Percentiles rank a stretch among this genome's conserved stretches.
Conservation (phyloP, 30 jellyfish, hydroid and myxozoan genomes). For the Mastigias papua region DNA sequence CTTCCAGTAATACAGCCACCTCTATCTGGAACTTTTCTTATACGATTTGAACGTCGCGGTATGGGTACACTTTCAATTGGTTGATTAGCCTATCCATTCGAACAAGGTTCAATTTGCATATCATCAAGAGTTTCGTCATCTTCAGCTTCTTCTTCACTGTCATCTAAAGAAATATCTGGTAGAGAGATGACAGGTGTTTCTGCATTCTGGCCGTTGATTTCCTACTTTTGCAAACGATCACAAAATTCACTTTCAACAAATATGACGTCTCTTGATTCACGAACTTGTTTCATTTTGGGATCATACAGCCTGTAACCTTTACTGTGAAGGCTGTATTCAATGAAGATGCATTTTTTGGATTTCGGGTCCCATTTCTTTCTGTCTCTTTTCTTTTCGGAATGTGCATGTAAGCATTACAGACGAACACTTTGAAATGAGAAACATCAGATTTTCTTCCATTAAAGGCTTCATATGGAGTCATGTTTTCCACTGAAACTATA, state of each 20-base stretch:
- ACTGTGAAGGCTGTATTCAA: slow-evolving; percentile 34
- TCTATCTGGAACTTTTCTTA: slow-evolving; percentile 40
- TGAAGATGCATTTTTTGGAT: slow-evolving; percentile 46
- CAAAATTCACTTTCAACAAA: slow-evolving; percentile 10
- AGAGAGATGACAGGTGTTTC: slow-evolving; percentile 2
- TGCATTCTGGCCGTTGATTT: not conserved
- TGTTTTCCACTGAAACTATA: slow-evolving; percentile 23
- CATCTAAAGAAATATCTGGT: not conserved
- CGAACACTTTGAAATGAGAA: slow-evolving; percentile 27
- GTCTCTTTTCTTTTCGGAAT: slow-evolving; percentile 19
- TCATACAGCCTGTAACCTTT: slow-evolving; percentile 55
- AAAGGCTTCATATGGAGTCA: not conserved
- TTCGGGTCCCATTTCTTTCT: slow-evolving; percentile 44
- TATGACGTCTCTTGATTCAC: slow-evolving; percentile 38
- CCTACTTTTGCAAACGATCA: not conserved
- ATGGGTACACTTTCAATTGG: not conserved
- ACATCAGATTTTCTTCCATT: slow-evolving; percentile 26
- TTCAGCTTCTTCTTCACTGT: not conserved
- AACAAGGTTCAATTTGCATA: slow-evolving; percentile 3
- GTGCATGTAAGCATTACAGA: slow-evolving; percentile 52
- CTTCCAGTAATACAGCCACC: slow-evolving; percentile 22
- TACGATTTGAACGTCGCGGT: slow-evolving; percentile 38
- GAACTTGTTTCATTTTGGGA: slow-evolving; percentile 17
- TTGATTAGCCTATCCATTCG: slow-evolving; percentile 13
- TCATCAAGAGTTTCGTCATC: slow-evolving; percentile 25